A percentile compares a stretch with the other conserved stretches of the same genome.
Conservation (phyloP, 2,888 invertebrate genomes). For the Cosmorhoe ocellata region DNA sequence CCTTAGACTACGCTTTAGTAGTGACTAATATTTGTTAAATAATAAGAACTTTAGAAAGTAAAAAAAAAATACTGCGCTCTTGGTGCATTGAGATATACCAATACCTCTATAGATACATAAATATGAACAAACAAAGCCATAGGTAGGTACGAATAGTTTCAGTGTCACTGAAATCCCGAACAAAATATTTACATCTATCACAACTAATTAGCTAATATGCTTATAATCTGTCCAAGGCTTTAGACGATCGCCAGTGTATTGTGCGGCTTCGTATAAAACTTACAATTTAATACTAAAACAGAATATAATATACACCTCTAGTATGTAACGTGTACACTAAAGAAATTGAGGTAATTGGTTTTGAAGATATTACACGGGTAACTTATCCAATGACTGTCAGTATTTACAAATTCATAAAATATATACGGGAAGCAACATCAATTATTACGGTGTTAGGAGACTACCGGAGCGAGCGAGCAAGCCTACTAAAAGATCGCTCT, state of each 20-base stretch:
- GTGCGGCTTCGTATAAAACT: conserved; percentile 63
- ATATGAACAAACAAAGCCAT: neutral
- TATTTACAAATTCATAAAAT: conserved; percentile 66
- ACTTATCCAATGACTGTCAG: conserved; percentile 78
- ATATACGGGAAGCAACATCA: conserved; percentile 29
- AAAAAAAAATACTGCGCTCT: conserved; percentile 63
- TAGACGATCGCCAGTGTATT: conserved; percentile 52
- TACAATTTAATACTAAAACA: conserved; percentile 70
- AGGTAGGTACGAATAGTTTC: conserved; percentile 29
- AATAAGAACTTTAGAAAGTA: conserved; percentile 54
- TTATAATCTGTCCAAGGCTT: conserved; percentile 49
- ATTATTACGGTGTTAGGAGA: neutral
- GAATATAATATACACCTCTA: conserved; percentile 66
- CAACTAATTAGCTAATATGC: conserved; percentile 59
- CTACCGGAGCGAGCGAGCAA: neutral
- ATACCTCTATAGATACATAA: conserved; percentile 45
- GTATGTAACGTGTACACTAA: conserved; percentile 70
- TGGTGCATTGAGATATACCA: conserved; percentile 48
- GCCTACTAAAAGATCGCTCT: neutral
- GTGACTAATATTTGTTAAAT: conserved; percentile 56
- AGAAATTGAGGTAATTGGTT: conserved; percentile 82
- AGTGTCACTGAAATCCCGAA: conserved; percentile 50
- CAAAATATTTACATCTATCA: conserved; percentile 68
- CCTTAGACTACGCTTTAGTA: conserved; percentile 42
- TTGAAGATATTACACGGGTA: conserved; percentile 75